Percentiles rank a stretch among this genome's conserved stretches.
These are phyloP conservation scores for Oriolus oriolus DNA, from an alignment of 2,113 vertebrate species.

Conservation along the genomic window DNA sequence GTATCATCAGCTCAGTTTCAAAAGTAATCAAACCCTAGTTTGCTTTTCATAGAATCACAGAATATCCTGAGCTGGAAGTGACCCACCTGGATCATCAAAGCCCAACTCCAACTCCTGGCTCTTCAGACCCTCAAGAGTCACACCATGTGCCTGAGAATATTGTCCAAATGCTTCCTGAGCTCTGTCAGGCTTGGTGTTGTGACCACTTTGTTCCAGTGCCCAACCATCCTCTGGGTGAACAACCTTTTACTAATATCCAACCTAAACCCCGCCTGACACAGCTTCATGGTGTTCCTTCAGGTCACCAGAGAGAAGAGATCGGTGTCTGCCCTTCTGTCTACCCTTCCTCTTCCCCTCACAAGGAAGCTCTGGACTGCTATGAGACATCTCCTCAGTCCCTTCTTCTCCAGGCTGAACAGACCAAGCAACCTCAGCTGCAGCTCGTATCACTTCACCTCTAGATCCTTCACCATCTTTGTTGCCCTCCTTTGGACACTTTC, in stretches of 20 bases:
- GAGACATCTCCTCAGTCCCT: background rate
- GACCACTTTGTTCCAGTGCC: background rate
- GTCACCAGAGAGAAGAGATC: background rate
- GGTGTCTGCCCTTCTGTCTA: background rate
- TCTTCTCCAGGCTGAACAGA: background rate
- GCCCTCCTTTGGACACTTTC: background rate
- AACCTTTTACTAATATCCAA: background rate
- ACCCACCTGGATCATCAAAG: background rate
- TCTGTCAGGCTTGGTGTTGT: background rate
- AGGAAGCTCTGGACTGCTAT: background rate
- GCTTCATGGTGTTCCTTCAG: background rate
- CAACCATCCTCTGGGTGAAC: background rate
- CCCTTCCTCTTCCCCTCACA: too few relatives aligned
- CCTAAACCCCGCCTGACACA: background rate
- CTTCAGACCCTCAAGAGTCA: background rate
- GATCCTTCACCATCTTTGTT: background rate
- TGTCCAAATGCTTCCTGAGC: background rate
- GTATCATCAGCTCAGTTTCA: background rate
- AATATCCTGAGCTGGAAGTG: background rate
- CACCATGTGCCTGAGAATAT: background rate
- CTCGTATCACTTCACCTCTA: accelerated
- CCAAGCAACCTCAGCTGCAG: accelerated
- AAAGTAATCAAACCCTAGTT: background rate
- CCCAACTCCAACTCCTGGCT: background rate
- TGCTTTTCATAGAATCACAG: background rate